Conservation (phyloP, 2,113 vertebrate genomes). For the Archocentrus centrarchus region DNA sequence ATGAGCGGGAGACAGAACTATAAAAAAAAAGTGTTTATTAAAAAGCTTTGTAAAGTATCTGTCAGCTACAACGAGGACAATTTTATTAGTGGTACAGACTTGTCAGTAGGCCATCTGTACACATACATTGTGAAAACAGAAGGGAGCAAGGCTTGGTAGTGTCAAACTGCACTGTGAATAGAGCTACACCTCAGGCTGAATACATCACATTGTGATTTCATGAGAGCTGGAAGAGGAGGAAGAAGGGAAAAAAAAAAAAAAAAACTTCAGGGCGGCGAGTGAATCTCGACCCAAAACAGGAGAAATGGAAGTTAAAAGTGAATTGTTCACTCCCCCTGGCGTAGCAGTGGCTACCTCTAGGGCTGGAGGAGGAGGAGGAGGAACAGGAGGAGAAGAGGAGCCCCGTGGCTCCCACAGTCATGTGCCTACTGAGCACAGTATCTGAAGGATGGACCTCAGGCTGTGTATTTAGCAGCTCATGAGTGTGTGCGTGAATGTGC, state of each 20-base stretch:
- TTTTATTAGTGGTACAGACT: constrained; percentile 43
- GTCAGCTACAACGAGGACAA: constrained; percentile 18
- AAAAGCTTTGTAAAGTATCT: constrained; percentile 19
- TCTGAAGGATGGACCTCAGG: constrained; percentile 72
- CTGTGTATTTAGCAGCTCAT: constrained; percentile 65
- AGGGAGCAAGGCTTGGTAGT: constrained; percentile 64
- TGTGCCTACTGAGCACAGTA: constrained; percentile 61
- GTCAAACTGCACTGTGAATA: constrained; percentile 80
- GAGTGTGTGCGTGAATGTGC: constrained; percentile 3
- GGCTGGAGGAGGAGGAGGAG: constrained; percentile 47
- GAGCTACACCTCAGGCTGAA: constrained; percentile 80
- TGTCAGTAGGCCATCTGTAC: constrained; percentile 60
- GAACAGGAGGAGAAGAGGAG: constrained; percentile 49
- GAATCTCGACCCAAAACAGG: constrained; percentile 65
- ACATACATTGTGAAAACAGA: constrained; percentile 59
- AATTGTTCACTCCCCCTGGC: constrained; percentile 72
- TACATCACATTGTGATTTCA: constrained; percentile 83
- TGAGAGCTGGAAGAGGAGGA: constrained; percentile 70
- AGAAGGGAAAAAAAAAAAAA: constrained; percentile 30
- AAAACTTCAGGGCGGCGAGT: constrained; percentile 60
- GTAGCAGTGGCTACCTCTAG: constrained; percentile 71
- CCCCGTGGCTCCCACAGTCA: constrained; percentile 61
- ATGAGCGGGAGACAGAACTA: not conserved
- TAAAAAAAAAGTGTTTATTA: constrained; percentile 19
- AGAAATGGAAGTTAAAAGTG: constrained; percentile 78